Evolutionary conservation across 2,797 vertebrate species (phyloP).

Genomic region (Clarias pachynema): DNA sequence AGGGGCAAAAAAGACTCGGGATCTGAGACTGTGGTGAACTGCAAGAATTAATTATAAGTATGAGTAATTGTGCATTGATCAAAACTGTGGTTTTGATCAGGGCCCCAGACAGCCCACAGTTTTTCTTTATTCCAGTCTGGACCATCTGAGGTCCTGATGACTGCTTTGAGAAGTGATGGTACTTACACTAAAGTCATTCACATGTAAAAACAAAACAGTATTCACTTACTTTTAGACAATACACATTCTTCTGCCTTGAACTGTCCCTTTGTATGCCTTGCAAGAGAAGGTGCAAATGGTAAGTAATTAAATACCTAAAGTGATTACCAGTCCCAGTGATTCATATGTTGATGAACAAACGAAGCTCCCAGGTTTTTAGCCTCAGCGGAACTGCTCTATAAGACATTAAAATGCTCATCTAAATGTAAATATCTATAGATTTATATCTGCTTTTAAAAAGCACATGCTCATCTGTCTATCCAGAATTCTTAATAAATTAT

Average conservation of each 20-base stretch:
- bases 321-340: slow-evolving; percentile 5
- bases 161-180: neutral
- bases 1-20: too few species aligned
- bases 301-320: neutral
- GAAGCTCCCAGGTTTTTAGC: neutral
- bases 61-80: neutral
- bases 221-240: neutral
- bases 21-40: too few species aligned
- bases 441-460: neutral
- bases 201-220: neutral
- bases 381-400: neutral
- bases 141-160: neutral
- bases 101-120: neutral
- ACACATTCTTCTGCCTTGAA: neutral
- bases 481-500: neutral
- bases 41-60: too few species aligned
- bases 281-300: neutral
- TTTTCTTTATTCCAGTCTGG: neutral
- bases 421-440: neutral
- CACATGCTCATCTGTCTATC: neutral
- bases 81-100: neutral
- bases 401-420: neutral
- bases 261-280: neutral
- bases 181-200: neutral
- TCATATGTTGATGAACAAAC: neutral